Evolutionary conservation across 2,113 vertebrate species (phyloP), one percentile per base, ranked within the genome.

Genomic region (Marcusenius ussheri): DNA sequence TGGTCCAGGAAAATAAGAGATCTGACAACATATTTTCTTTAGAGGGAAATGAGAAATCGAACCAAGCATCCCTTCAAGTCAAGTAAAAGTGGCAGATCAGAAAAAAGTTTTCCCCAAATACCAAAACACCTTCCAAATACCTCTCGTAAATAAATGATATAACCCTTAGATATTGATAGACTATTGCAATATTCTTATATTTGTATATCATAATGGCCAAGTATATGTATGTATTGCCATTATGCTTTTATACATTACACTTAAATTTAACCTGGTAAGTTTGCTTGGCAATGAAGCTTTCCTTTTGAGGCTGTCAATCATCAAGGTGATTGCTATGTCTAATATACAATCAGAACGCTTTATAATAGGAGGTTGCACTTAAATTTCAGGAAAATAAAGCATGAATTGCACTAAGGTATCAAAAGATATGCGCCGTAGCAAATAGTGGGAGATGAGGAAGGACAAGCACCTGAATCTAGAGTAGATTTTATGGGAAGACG

Each of bases 1-100:
- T 83, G 88, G 47, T 51, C 74, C 74, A 39, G 49, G 49, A 83
- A 89, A 89, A 89, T 89, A 39, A 80, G 45, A 83, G 88, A 51
- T 51, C 47, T 89, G 88, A 89, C 88, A 89, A 83, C 47, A 35
- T 56, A 83, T 89, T 89, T 89, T 89, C 74, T 89, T 80, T 89
- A n/a, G 74, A 83, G 77, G 74, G 74, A 89, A 83, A 83, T 89
- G 49, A 89, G 74, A 83, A 83, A 83, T 89, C 51, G 49, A 31
- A 83, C 74, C 84, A 51, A 35, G 49, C 83, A 47, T 84, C 83
- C 83, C 45, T 84, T 47, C 45, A 84, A 84, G 83, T 24, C 83
- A 47, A 47, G 45, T 45, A 47, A 47, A 84, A 45, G 42, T n/a
- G 83, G 39, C 83, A 84, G 83, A n/a, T 47, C 45, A 27, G 39